Evolutionary conservation across 2,797 vertebrate species (phyloP).

Genomic region (Pteronotus mesoamericanus): DNA sequence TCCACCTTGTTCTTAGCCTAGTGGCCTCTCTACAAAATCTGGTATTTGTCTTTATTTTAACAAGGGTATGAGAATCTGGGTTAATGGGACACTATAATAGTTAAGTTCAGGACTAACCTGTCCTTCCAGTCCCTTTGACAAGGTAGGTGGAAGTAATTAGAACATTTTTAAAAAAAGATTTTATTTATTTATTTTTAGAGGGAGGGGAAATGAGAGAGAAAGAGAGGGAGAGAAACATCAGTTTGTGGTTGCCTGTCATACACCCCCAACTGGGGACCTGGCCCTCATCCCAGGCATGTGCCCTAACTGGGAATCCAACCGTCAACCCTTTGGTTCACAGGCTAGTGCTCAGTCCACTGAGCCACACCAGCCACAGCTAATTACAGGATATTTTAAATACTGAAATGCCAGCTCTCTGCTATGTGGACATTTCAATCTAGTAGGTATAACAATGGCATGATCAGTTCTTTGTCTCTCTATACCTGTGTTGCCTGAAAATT

Average conservation of each 20-base stretch:
- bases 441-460: background rate
- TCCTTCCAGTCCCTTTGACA: background rate
- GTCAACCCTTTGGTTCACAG: no score
- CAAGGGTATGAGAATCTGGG: background rate
- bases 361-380: no score
- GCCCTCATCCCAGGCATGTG: no score
- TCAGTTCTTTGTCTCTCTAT: background rate
- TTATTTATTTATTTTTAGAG: no score
- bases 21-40: background rate
- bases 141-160: background rate
- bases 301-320: no score
- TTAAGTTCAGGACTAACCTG: background rate
- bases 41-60: background rate
- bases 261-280: no score
- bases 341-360: no score
- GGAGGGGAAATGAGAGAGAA: no score
- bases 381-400: background rate
- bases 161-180: no score
- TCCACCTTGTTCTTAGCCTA: background rate
- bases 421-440: background rate
- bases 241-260: no score
- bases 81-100: background rate
- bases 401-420: background rate
- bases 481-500: background rate
- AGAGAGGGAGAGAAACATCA: no score